Evolutionary conservation across 2,888 invertebrate genomes (phyloP), one percentile per base, ranked within the genome.

Genomic region (Campoplex capitator): DNA sequence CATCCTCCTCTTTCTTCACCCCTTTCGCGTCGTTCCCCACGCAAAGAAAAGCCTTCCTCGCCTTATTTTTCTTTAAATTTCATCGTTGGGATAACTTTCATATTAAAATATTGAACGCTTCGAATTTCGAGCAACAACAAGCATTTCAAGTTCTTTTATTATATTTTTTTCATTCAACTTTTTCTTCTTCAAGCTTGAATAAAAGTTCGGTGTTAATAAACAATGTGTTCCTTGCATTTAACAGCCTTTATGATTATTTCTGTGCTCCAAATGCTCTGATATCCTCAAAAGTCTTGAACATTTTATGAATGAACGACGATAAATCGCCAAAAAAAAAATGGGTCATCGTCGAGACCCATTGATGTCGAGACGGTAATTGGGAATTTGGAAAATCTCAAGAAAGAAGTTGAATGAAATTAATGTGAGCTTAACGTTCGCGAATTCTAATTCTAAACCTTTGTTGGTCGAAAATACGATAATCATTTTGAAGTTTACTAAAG

Each of bases 21-120:
- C 68, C 35, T 75, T 65, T 56, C 68, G 54, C 70, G 79, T 78
- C 68, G 54, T 70, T 82, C 81, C 70, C 77, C 45, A 45, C 81
- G 56, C 48, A 54, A 70, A 67, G 51, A 16, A n/a, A 45, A 23
- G 51, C 51, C 75, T 78, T 70, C 78, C 84, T 73, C 38, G 51
- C 76, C 82, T 82, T 79, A 76, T 76, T 87, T 82, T 79, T 85
- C 87, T 87, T 83, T 71, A 84, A 87, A 87, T 83, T 84, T 85
- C 82, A 87, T 85, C 71, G 71, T 68, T 48, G 45, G 71, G 56
- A 68, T 77, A 83, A 86, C 86, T 80, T 79, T 28, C 79, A 76
- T 70, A 70, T 70, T 68, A 56, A 58, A 76, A 65, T 23, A 65
- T 65, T 75, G 58, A 75, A 62, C 7, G 45, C 23, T 45, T 75